These are phyloP conservation scores for Cephus spinipes DNA, from an alignment of 2,888 invertebrate genomes.

Conservation along the genomic window DNA sequence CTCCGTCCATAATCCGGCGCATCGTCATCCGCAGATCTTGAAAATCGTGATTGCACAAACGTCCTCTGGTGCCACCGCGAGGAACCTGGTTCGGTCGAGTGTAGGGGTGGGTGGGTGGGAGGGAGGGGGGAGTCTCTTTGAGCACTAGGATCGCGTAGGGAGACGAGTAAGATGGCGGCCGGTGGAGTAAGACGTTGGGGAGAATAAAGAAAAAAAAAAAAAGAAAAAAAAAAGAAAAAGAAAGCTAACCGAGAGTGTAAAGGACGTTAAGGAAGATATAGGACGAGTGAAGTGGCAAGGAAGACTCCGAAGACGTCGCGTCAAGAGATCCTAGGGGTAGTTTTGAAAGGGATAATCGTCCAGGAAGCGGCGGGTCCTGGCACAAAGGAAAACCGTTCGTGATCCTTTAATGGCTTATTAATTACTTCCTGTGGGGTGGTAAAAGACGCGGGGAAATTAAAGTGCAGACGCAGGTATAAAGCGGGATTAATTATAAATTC, in stretches of 20 bases:
- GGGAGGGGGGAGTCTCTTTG: constrained; percentile 7
- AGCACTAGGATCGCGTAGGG: neutral
- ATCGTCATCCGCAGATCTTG: neutral
- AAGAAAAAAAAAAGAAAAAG: neutral
- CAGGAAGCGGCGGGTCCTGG: neutral
- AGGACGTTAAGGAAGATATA: constrained; percentile 10
- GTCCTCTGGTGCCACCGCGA: neutral
- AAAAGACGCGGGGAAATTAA: constrained; percentile 19
- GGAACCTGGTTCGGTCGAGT: neutral
- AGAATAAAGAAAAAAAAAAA: neutral
- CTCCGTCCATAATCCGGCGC: neutral
- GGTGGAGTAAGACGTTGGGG: neutral
- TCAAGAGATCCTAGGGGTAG: neutral
- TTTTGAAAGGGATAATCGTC: neutral
- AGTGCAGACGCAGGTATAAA: constrained; percentile 15
- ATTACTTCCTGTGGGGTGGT: constrained; percentile 17
- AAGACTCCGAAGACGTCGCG: constrained; percentile 31
- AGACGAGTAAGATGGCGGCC: neutral
- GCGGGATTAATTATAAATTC: constrained; percentile 33
- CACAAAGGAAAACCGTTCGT: constrained; percentile 19
- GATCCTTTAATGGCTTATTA: constrained; percentile 34
- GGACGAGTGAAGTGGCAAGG: constrained; percentile 27
- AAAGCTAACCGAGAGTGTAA: neutral
- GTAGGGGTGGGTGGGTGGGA: neutral
- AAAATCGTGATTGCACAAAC: neutral